phyloP scores from a whole-genome alignment of 92 coral and sea anemone species.

The Epizoanthus scotinus region DNA sequence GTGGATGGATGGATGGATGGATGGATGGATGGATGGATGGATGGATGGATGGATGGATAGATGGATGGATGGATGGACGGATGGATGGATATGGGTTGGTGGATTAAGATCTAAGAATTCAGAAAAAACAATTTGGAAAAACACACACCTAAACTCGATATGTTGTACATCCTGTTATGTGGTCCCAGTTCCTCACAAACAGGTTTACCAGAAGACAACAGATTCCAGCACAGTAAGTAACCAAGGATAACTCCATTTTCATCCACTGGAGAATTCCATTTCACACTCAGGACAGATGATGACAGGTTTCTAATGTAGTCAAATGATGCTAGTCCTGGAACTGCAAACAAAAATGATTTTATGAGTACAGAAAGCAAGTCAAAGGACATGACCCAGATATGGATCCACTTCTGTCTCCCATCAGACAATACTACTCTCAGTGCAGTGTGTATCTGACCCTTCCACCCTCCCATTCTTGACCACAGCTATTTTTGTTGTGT shows the following conservation, averaged over 20 bases:
- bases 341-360: conserved; percentile 12
- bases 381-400: not conserved
- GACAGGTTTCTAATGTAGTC: conserved; percentile 27
- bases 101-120: no score
- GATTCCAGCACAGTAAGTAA: conserved; percentile 65
- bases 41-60: no score
- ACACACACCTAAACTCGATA: conserved; percentile 49
- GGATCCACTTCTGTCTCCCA: not conserved
- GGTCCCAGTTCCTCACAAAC: conserved; percentile 27
- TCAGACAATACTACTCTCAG: no score
- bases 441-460: no score
- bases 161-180: conserved; percentile 15
- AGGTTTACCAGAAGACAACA: not conserved
- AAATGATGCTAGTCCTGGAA: conserved; percentile 56
- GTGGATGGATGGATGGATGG: no score
- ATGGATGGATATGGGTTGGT: no score
- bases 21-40: no score
- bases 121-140: no score
- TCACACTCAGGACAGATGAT: conserved; percentile 46
- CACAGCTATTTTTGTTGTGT: no score
- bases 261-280: conserved; percentile 55
- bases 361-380: not conserved
- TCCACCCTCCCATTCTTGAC: no score
- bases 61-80: no score
- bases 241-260: conserved; percentile 53